Conservation (phyloP, 2,797 vertebrate species). For the Neosilurus mollespiculum region DNA sequence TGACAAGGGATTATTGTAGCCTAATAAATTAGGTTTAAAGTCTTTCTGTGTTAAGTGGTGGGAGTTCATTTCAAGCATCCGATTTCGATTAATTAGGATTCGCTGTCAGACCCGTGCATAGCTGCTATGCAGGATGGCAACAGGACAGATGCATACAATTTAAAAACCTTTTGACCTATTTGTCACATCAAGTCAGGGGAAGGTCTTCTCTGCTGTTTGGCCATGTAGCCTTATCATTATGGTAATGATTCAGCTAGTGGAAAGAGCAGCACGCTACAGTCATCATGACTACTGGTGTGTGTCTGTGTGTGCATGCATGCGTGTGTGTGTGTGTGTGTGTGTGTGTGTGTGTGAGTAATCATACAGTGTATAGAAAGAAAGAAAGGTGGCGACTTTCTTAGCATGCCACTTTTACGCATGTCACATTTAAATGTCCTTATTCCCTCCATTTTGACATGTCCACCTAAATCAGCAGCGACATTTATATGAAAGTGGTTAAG, state of each 20-base stretch:
- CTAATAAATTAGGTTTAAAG: conserved; percentile 63
- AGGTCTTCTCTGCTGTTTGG: conserved; percentile 65
- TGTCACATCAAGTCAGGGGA: conserved; percentile 63
- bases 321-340: background rate
- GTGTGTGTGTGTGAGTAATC: conserved; percentile 15
- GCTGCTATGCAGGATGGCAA: conserved; percentile 53
- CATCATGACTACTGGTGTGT: background rate
- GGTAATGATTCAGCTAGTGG: conserved; percentile 66
- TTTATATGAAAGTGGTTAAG: conserved; percentile 56
- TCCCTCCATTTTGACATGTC: conserved; percentile 39
- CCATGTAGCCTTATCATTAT: conserved; percentile 68
- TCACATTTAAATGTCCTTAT: conserved; percentile 57
- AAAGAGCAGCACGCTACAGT: conserved; percentile 37
- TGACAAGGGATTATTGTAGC: conserved; percentile 55
- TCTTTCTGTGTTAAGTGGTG: conserved; percentile 64
- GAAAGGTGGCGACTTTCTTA: conserved; percentile 11
- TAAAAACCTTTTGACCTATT: conserved; percentile 49
- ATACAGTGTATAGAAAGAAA: conserved; percentile 8
- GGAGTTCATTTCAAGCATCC: conserved; percentile 59
- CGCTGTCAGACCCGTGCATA: conserved; percentile 60
- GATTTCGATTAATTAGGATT: conserved; percentile 70
- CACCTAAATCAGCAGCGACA: conserved; percentile 62
- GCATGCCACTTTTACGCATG: conserved; percentile 59
- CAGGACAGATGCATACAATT: conserved; percentile 52
- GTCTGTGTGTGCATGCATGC: background rate